Evolutionary conservation across 1,140 invertebrate genomes (phyloP).

Genomic region (Calephelis nemesis): DNA sequence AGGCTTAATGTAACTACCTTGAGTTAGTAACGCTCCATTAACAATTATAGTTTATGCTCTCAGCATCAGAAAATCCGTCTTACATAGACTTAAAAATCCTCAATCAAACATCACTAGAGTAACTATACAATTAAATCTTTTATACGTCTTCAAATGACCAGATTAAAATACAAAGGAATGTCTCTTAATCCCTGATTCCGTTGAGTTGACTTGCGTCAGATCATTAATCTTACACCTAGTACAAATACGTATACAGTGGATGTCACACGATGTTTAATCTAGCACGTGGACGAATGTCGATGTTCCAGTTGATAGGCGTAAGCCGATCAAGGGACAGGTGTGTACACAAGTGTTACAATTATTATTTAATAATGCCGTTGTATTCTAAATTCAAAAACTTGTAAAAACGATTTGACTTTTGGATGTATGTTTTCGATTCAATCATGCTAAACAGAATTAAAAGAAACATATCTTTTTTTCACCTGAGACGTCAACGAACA

Average conservation of each 20-base stretch:
- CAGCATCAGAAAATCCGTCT: no score
- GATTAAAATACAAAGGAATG: slow-evolving; percentile 23
- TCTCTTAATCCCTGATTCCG: slow-evolving; percentile 20
- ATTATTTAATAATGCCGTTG: not conserved
- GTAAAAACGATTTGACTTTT: no score
- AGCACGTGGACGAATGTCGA: slow-evolving; percentile 50
- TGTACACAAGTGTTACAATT: slow-evolving; percentile 18
- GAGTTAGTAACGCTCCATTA: no score
- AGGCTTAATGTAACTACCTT: no score
- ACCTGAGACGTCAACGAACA: no score
- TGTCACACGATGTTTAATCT: slow-evolving; percentile 41
- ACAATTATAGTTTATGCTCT: no score
- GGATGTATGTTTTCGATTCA: no score
- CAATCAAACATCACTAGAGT: no score
- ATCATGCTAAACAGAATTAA: no score
- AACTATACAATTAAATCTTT: not conserved
- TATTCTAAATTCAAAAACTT: no score
- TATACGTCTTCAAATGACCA: slow-evolving; percentile 21
- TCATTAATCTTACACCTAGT: slow-evolving; percentile 46
- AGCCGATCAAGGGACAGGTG: slow-evolving; percentile 49
- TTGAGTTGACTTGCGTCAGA: slow-evolving; percentile 25
- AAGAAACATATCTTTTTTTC: no score
- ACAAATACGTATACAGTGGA: slow-evolving; percentile 20
- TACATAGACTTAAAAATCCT: no score
- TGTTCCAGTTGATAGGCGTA: slow-evolving; percentile 41